phyloP scores from a whole-genome alignment of 2,113 vertebrate species.

The Columba janthina region DNA sequence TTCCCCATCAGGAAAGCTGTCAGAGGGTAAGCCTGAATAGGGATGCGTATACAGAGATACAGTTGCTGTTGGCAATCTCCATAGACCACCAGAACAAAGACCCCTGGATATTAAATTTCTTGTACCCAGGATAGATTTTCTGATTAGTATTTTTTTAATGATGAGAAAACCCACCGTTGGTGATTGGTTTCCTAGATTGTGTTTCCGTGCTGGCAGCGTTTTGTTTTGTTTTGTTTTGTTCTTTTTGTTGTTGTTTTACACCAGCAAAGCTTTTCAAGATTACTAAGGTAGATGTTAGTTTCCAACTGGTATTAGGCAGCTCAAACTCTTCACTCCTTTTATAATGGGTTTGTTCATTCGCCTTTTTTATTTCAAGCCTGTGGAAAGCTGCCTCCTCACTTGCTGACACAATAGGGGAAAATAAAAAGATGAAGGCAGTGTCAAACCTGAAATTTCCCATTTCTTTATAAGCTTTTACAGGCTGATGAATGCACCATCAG shows the following conservation, averaged over 20 bases:
- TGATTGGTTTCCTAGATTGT: not conserved
- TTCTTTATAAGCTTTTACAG: not conserved
- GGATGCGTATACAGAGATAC: not conserved
- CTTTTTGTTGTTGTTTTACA: no score
- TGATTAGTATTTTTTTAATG: not conserved
- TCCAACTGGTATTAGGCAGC: not conserved
- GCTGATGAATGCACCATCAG: not conserved
- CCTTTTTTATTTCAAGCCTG: not conserved
- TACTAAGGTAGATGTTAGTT: not conserved
- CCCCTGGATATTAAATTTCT: not conserved
- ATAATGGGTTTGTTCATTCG: not conserved
- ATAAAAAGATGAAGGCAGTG: not conserved
- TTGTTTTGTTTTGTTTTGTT: not conserved
- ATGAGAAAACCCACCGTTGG: not conserved
- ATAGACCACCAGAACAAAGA: not conserved
- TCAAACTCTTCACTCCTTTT: not conserved
- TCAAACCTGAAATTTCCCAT: not conserved
- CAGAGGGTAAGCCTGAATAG: not conserved
- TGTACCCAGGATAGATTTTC: not conserved
- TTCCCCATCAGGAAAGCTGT: not conserved
- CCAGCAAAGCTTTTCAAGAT: not conserved
- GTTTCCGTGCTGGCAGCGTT: not conserved
- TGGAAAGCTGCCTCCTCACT: not conserved
- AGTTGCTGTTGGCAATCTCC: not conserved
- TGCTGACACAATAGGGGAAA: not conserved